Conservation (phyloP, 2,113 vertebrate genomes). For the Myotis yumanensis region DNA sequence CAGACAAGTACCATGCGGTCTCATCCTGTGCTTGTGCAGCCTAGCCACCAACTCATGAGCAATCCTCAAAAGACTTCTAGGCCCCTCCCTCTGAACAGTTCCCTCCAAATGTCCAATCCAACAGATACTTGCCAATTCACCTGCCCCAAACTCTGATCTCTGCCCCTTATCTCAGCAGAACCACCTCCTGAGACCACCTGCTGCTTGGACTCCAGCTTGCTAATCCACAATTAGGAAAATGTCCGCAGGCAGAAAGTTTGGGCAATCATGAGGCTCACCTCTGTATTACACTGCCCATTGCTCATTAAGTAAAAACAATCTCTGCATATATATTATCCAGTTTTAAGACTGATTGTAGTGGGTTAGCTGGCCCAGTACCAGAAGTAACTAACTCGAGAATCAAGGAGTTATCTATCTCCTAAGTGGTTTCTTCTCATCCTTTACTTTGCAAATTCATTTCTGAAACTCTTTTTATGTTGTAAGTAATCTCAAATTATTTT, state of each 20-base stretch:
- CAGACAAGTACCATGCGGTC: not conserved
- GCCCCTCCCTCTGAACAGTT: not conserved
- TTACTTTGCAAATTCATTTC: not conserved
- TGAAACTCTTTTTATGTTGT: not conserved
- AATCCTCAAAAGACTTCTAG: not conserved
- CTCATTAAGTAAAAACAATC: not conserved
- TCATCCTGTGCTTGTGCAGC: not conserved
- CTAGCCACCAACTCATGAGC: not conserved
- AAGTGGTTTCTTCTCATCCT: not conserved
- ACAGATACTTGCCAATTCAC: not conserved
- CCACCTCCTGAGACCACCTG: not conserved
- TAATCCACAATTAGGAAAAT: not conserved
- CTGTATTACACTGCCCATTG: not conserved
- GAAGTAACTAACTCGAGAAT: not conserved
- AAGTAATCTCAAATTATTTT: not conserved
- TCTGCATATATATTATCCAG: not conserved
- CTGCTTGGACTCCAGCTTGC: not conserved
- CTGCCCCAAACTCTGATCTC: not conserved
- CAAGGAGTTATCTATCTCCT: not conserved
- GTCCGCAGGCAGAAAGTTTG: not conserved
- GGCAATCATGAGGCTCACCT: not conserved
- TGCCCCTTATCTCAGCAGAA: not conserved
- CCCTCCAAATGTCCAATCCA: not conserved
- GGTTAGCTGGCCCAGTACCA: not conserved
- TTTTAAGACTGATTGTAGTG: not conserved